These are phyloP conservation scores for Dicerorhinus sumatrensis DNA, from an alignment of 2,113 vertebrate species.

Conservation along the genomic window DNA sequence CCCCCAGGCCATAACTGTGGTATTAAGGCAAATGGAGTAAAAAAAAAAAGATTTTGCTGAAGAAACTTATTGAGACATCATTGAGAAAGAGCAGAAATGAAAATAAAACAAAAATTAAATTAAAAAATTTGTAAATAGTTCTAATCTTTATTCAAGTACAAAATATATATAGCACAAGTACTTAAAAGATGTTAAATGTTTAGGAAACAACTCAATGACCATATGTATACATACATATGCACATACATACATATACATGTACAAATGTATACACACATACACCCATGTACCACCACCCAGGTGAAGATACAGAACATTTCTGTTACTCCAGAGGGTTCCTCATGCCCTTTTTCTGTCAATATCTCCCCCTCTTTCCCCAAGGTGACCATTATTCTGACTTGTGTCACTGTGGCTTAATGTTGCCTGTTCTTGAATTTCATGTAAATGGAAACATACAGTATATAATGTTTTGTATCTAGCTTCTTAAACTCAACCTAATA, in stretches of 20 bases:
- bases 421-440: neutral
- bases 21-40: neutral
- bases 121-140: too few species aligned
- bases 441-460: neutral
- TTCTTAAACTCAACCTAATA: conserved; percentile 10
- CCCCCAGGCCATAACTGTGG: neutral
- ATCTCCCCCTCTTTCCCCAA: neutral
- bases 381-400: neutral
- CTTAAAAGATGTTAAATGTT: too few species aligned
- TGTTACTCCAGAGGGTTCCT: neutral
- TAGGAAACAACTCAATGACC: too few species aligned
- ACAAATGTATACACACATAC: too few species aligned
- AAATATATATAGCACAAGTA: too few species aligned
- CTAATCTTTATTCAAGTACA: too few species aligned
- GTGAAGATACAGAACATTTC: neutral
- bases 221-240: too few species aligned
- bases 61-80: neutral
- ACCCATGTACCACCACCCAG: neutral
- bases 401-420: neutral
- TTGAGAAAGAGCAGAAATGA: neutral
- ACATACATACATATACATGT: too few species aligned
- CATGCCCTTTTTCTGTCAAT: neutral
- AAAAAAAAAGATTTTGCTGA: neutral
- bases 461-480: neutral
- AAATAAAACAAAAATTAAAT: neutral